Evolutionary conservation across 1,140 invertebrate species (phyloP), one percentile per base, ranked within the genome.

Genomic region (Lamellibrachia luymesi): DNA sequence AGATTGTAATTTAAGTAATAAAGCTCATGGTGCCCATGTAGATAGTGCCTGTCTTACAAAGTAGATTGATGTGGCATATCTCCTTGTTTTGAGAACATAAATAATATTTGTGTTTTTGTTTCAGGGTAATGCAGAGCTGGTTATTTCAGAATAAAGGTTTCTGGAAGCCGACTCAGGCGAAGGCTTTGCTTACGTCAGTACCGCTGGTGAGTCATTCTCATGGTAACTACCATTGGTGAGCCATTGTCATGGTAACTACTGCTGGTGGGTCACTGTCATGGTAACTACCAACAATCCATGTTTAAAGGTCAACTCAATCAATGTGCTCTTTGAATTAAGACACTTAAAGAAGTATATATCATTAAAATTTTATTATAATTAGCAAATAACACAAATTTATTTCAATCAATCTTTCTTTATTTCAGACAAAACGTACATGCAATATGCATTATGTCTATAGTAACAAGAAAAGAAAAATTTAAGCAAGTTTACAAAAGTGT

Each of bases 111-210:
- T 80, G n/a, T 90, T n/a, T 50, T 91, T 91, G 27, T 49, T 50
- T 90, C 95, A 98, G 98, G 98, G 94, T 99, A 52, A 97, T 98
- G 95, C 98, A 99, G 96, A 98, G 98, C 49, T 99, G 98, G 98
- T 96, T 98, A 96, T 99, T 99, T 95, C 97, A 97, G 27, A 97
- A 97, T 93, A 95, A 96, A 10, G 93, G 95, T 49, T 98, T 97
- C 95, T 98, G 98, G 98, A 97, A 97, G 13, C 94, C 96, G 91
- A 95, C 97, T 6, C 97, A 97, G 95, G 97, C 97, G 1, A 95
- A 97, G 95, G 97, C 98, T 25, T 97, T 98, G 91, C 94, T 99
- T 6, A 98, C 97, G 4, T 97, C 98, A 38, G 97, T 98, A 5
- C 98, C 98, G 13, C 95, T 96, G 94, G 98, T 98, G 95, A 97